Evolutionary conservation across 30 jellyfish, hydroid and myxozoan species (phyloP).

Genomic region (Hydractinia symbiolongicarpus): DNA sequence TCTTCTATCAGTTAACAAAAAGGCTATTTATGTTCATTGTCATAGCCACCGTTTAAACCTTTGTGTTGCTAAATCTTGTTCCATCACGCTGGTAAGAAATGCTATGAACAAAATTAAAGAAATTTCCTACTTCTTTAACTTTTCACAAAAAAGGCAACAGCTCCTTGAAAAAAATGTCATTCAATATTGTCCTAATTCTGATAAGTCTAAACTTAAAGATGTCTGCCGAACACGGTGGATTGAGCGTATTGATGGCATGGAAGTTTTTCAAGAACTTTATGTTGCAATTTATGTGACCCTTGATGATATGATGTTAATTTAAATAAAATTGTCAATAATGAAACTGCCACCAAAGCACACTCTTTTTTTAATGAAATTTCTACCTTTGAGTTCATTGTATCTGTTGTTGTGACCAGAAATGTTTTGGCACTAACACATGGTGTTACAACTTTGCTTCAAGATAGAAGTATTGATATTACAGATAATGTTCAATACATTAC

Average conservation of each 20-base stretch:
- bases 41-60: slow-evolving; percentile 35
- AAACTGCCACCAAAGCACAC: background rate
- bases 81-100: slow-evolving; percentile 11
- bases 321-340: background rate
- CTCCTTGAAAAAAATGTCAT: background rate
- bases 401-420: background rate
- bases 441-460: background rate
- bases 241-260: slow-evolving; percentile 46
- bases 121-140: slow-evolving; percentile 15
- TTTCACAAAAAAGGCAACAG: slow-evolving; percentile 23
- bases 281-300: slow-evolving; percentile 28
- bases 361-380: background rate
- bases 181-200: background rate
- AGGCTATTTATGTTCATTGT: slow-evolving; percentile 47
- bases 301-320: slow-evolving; percentile 32
- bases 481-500: background rate
- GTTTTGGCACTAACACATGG: background rate
- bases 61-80: slow-evolving; percentile 36
- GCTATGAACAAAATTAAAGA: slow-evolving; percentile 16
- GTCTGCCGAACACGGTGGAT: slow-evolving; percentile 23
- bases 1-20: slow-evolving; percentile 22
- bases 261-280: slow-evolving; percentile 29
- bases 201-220: background rate
- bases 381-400: background rate
- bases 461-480: slow-evolving; percentile 2